These are phyloP conservation scores for Podarcis cretensis DNA, from an alignment of 2,113 vertebrate genomes.

Conservation along the genomic window DNA sequence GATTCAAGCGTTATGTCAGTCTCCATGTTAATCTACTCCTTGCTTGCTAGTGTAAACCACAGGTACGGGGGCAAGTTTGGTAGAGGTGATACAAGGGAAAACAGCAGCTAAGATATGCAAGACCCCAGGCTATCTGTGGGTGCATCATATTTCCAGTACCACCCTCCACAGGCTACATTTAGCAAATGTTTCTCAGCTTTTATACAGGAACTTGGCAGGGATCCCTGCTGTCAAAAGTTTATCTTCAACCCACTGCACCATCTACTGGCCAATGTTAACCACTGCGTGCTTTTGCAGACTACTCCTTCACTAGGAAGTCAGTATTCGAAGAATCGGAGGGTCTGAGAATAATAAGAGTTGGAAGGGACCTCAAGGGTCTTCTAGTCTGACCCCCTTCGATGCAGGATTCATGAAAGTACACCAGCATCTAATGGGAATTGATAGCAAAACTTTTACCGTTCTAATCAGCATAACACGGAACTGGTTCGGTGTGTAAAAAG, in stretches of 20 bases:
- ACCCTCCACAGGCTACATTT: neutral
- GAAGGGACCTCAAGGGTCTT: too few relatives aligned
- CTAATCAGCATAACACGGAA: neutral
- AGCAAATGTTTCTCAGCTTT: neutral
- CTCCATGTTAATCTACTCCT: neutral
- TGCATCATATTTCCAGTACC: neutral
- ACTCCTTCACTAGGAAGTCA: neutral
- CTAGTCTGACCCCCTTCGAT: too few relatives aligned
- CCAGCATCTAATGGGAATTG: rapidly evolving
- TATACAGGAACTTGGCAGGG: neutral
- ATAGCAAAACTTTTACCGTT: neutral
- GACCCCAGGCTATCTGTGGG: neutral
- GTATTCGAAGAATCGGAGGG: too few relatives aligned
- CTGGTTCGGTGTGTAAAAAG: neutral
- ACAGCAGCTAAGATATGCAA: neutral
- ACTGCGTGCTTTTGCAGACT: neutral
- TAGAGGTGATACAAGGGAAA: neutral
- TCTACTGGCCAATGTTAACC: conserved; percentile 24
- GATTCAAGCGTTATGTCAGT: neutral
- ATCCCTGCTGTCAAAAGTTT: neutral
- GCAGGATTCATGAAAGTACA: neutral
- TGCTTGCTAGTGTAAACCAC: neutral
- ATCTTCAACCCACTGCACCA: conserved; percentile 18
- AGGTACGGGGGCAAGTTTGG: neutral
- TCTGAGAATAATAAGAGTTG: too few relatives aligned